Conservation (phyloP, 2,113 vertebrate genomes). For the Chamaea fasciata region DNA sequence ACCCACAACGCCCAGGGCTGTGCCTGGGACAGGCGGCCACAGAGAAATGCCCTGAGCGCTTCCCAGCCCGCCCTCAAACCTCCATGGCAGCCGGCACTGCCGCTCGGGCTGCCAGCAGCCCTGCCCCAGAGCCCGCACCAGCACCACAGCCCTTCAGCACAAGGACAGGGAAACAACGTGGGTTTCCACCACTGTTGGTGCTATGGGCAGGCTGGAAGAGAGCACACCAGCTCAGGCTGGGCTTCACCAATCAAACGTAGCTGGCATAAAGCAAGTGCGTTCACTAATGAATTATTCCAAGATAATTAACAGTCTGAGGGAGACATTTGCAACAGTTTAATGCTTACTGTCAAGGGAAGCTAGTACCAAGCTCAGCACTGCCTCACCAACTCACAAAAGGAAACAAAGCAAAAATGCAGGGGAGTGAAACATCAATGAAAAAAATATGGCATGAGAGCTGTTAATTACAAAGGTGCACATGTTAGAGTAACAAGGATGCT, state of each 20-base stretch:
- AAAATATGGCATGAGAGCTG: neutral
- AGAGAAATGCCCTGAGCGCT: neutral
- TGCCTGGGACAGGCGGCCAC: fast-evolving
- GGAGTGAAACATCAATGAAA: neutral
- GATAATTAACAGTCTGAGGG: conserved; percentile 31
- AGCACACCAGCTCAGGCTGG: neutral
- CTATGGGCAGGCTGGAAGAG: neutral
- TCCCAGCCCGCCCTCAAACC: neutral
- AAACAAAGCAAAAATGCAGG: conserved; percentile 2
- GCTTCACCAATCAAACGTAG: neutral
- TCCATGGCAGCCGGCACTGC: fast-evolving
- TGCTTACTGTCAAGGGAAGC: conserved; percentile 21
- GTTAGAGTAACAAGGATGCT: neutral
- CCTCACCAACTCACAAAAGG: neutral
- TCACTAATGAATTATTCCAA: conserved; percentile 24
- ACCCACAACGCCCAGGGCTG: fast-evolving
- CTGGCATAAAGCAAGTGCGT: neutral
- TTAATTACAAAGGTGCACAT: conserved; percentile 10
- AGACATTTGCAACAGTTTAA: conserved; percentile 15
- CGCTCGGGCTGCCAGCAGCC: neutral
- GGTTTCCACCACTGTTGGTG: neutral
- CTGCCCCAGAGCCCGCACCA: too few relatives aligned
- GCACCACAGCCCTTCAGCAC: too few relatives aligned
- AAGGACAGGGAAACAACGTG: neutral
- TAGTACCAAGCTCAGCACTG: neutral